These are phyloP conservation scores for Geopemphigus sp. DNA, from an alignment of 1,140 invertebrate genomes.

Conservation along the genomic window DNA sequence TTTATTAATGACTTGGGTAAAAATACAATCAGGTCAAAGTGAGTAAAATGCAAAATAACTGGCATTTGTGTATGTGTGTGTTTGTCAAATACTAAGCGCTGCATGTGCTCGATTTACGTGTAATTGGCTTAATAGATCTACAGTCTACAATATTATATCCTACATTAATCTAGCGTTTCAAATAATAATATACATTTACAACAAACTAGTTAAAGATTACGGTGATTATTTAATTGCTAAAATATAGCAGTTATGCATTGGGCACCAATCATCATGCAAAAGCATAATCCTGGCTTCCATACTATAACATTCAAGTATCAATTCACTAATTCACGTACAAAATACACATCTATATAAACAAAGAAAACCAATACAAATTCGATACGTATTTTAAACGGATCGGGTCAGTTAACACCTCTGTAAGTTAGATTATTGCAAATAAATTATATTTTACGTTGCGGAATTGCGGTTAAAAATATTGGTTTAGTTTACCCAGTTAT, in stretches of 20 bases:
- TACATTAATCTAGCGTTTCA: background rate
- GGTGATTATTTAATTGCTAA: constrained; percentile 5
- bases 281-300: background rate
- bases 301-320: background rate
- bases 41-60: constrained; percentile 5
- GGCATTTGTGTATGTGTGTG: background rate
- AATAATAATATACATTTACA: background rate
- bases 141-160: background rate
- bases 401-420: too few relatives aligned
- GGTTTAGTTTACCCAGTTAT: background rate
- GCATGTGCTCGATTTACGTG: background rate
- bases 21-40: constrained; percentile 26
- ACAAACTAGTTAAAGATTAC: background rate
- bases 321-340: background rate
- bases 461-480: background rate
- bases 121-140: constrained; percentile 22
- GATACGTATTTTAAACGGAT: background rate
- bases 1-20: constrained; percentile 42
- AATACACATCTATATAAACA: background rate
- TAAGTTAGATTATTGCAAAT: too few relatives aligned
- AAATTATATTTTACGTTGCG: background rate
- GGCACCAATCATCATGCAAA: too few relatives aligned
- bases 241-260: background rate
- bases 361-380: background rate
- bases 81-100: constrained; percentile 1